These are phyloP conservation scores for Drosophila aff. DNA, from an alignment of 1,140 invertebrate genomes.

Conservation along the genomic window DNA sequence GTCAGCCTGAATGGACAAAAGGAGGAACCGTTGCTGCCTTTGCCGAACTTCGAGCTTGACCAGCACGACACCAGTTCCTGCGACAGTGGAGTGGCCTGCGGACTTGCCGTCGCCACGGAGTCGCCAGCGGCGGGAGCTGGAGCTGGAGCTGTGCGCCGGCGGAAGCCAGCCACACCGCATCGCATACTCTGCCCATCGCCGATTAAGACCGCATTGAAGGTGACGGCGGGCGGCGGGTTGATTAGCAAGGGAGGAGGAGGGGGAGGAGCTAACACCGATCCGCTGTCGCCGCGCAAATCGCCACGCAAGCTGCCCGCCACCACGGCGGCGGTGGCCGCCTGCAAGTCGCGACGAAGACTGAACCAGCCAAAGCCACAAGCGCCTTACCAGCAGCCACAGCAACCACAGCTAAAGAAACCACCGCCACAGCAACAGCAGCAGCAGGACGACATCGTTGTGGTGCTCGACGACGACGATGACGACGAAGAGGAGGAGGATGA, in stretches of 20 bases:
- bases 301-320: conserved; percentile 67
- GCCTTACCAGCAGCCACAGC: conserved; percentile 61
- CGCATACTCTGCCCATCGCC: conserved; percentile 84
- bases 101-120: conserved; percentile 29
- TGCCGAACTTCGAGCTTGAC: conserved; percentile 51
- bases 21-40: conserved; percentile 23
- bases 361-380: conserved; percentile 79
- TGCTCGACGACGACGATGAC: conserved; percentile 43
- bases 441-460: conserved; percentile 48
- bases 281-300: conserved; percentile 70
- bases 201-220: conserved; percentile 59
- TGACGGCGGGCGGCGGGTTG: conserved; percentile 7
- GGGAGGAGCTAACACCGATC: conserved; percentile 19
- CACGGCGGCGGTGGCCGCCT: conserved; percentile 47
- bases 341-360: conserved; percentile 82
- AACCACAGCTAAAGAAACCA: conserved; percentile 37
- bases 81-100: conserved; percentile 82
- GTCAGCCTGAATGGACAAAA: conserved; percentile 67
- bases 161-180: conserved; percentile 84
- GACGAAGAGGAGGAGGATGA: conserved; percentile 64
- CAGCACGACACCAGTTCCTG: conserved; percentile 83
- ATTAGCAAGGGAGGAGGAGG: conserved; percentile 29
- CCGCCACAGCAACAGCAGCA: conserved; percentile 14
- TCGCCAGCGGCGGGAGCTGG: conserved; percentile 34
- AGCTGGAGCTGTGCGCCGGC: conserved; percentile 44